Percentiles rank a stretch among this genome's conserved stretches.
phyloP scores from a whole-genome alignment of 1,140 invertebrate species.

The Microplitis mediator region DNA sequence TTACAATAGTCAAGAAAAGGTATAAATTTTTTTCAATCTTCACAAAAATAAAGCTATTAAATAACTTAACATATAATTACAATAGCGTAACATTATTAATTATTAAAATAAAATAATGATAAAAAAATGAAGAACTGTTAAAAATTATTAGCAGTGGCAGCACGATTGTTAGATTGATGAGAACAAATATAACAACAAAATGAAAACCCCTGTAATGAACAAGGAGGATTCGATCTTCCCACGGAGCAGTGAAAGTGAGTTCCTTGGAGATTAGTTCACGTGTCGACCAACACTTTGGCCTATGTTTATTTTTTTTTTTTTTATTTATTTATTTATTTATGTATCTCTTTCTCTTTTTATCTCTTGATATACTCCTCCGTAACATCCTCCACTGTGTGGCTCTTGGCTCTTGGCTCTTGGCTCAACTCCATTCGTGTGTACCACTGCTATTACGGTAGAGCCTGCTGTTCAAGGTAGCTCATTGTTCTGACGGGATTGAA shows the following conservation, averaged over 20 bases:
- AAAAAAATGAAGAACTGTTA: too few species aligned
- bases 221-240: constrained; percentile 48
- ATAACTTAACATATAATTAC: too few species aligned
- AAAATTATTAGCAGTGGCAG: too few species aligned
- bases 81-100: too few species aligned
- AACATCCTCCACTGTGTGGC: constrained; percentile 34
- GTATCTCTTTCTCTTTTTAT: constrained; percentile 17
- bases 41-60: too few species aligned
- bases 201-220: constrained; percentile 46
- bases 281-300: constrained; percentile 44
- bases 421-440: not conserved
- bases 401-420: too few species aligned
- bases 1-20: not conserved
- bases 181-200: constrained; percentile 16
- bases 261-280: constrained; percentile 49
- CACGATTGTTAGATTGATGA: too few species aligned
- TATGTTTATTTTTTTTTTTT: constrained; percentile 32
- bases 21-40: not conserved
- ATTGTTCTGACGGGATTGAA: constrained; percentile 50
- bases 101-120: too few species aligned
- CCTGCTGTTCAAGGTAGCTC: constrained; percentile 46
- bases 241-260: constrained; percentile 53
- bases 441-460: constrained; percentile 21
- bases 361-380: constrained; percentile 32
- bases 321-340: too few species aligned